A percentile compares a stretch with the other conserved stretches of the same genome.
Evolutionary conservation across 2,113 vertebrate species (phyloP).

Genomic region (Aptenodytes patagonicus): DNA sequence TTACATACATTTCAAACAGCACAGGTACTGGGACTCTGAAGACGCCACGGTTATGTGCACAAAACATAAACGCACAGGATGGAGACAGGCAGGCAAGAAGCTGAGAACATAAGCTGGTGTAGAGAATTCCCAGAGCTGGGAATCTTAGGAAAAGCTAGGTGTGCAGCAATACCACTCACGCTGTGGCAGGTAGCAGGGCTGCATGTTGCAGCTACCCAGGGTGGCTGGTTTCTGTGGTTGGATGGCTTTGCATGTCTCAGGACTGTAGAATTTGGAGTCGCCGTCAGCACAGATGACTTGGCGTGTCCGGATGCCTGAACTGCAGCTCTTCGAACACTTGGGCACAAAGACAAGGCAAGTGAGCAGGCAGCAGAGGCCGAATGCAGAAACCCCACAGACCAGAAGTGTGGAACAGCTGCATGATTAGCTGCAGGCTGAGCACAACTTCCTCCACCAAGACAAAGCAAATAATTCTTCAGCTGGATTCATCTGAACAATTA

Average conservation of each 20-base stretch:
- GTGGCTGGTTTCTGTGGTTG: slow-evolving; percentile 75
- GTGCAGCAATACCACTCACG: slow-evolving; percentile 71
- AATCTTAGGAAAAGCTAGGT: not conserved
- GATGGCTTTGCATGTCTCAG: slow-evolving; percentile 71
- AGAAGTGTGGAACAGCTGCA: not conserved
- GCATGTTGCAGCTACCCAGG: slow-evolving; percentile 85
- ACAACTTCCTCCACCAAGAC: not conserved
- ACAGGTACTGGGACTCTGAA: not conserved
- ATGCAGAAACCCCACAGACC: not conserved
- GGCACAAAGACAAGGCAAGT: not conserved
- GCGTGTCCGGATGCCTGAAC: slow-evolving; percentile 82
- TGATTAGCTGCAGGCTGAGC: not conserved
- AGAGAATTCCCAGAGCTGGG: not conserved
- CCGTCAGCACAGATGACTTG: slow-evolving; percentile 86
- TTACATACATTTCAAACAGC: not conserved
- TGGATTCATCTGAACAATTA: not conserved
- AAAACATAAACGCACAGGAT: not conserved
- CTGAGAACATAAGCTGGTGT: not conserved
- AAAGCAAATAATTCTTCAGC: not conserved
- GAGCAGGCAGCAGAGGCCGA: not conserved
- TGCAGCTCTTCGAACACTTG: slow-evolving; percentile 92
- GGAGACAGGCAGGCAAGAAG: not conserved
- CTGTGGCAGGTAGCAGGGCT: slow-evolving; percentile 84
- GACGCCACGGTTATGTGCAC: not conserved
- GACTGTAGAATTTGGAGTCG: slow-evolving; percentile 76